Percentiles rank a stretch among this genome's conserved stretches.
Evolutionary conservation across 1,140 invertebrate genomes (phyloP).

Genomic region (Microvelia longipes): DNA sequence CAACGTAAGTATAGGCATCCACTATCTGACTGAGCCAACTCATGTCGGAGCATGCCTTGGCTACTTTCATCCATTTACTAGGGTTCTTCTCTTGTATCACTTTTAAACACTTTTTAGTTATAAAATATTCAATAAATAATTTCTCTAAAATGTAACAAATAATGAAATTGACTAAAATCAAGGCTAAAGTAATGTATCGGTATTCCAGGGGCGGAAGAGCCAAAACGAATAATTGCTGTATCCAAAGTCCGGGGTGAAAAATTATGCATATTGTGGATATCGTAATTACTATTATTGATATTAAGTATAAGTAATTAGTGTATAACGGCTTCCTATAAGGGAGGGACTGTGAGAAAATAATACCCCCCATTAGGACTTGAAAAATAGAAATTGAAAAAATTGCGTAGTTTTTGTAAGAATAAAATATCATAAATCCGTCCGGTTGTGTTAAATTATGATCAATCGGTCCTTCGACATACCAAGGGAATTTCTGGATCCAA

Average conservation of each 20-base stretch:
- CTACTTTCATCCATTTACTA: too few species aligned
- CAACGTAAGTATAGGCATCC: too few species aligned
- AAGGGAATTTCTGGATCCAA: neutral
- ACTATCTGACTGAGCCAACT: too few species aligned
- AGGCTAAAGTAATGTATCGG: neutral
- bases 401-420: neutral
- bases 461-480: slow-evolving; percentile 8
- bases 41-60: too few species aligned
- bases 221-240: neutral
- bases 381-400: neutral
- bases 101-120: too few species aligned
- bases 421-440: neutral
- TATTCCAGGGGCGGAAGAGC: neutral
- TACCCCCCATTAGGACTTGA: neutral
- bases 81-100: too few species aligned
- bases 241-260: neutral
- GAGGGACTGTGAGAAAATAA: neutral
- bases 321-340: neutral
- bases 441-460: neutral
- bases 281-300: neutral
- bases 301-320: neutral
- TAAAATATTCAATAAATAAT: neutral
- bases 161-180: neutral
- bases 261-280: neutral
- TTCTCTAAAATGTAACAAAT: neutral